These are phyloP conservation scores for Flabesymbios commensalis DNA, from an alignment of 2,888 invertebrate genomes.

Conservation along the genomic window DNA sequence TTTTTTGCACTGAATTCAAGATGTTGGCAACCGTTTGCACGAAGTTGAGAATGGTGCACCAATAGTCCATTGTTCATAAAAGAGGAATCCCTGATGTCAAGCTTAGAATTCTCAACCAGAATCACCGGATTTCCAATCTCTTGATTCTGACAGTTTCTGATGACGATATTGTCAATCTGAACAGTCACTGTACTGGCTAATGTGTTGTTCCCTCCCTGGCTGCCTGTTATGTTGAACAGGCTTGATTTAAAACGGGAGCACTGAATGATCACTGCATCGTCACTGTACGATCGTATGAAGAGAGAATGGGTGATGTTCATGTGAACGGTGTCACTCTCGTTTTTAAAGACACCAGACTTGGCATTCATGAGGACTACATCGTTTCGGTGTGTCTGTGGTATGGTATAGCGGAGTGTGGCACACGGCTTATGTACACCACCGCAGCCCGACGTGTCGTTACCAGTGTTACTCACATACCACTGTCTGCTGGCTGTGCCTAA, in stretches of 20 bases:
- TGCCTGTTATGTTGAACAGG: not conserved
- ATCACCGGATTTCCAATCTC: not conserved
- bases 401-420: not conserved
- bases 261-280: not conserved
- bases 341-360: not conserved
- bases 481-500: not conserved
- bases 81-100: not conserved
- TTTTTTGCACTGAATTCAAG: not conserved
- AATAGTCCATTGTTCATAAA: not conserved
- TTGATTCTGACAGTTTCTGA: not conserved
- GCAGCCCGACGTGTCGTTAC: slow-evolving; percentile 2
- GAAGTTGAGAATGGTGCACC: not conserved
- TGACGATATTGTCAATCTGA: not conserved
- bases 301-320: slow-evolving; percentile 2
- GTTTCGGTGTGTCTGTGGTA: not conserved
- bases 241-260: not conserved
- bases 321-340: not conserved
- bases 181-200: too few species aligned
- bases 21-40: not conserved
- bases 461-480: slow-evolving; percentile 6
- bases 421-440: not conserved
- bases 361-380: slow-evolving; percentile 4
- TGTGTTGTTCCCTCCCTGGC: not conserved
- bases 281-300: not conserved
- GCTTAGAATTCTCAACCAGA: not conserved